phyloP scores from a whole-genome alignment of 2,797 vertebrate species.

The Acrossocheilus wenchowensis region DNA sequence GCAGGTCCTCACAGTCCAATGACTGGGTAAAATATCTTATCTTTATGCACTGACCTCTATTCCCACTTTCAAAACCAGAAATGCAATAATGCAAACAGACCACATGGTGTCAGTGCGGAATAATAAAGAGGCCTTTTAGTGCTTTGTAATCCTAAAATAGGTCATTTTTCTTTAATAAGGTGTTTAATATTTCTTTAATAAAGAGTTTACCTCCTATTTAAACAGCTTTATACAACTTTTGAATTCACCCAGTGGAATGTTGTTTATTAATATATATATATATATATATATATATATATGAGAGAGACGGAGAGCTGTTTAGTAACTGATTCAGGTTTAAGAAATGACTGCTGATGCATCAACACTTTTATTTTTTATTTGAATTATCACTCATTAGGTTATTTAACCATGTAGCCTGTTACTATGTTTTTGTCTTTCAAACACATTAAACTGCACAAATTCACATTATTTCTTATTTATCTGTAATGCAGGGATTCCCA shows the following conservation, averaged over 20 bases:
- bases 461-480: too few relatives aligned
- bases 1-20: neutral
- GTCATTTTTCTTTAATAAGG: neutral
- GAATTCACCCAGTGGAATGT: neutral
- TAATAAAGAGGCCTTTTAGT: neutral
- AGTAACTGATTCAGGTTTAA: too few relatives aligned
- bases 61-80: neutral
- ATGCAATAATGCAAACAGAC: neutral
- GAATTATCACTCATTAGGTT: too few relatives aligned
- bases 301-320: too few relatives aligned
- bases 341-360: too few relatives aligned
- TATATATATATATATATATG: neutral
- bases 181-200: neutral
- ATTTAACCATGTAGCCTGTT: too few relatives aligned
- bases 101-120: slow-evolving; percentile 51
- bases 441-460: too few relatives aligned
- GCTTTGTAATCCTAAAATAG: neutral
- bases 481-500: too few relatives aligned
- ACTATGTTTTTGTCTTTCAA: too few relatives aligned
- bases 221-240: neutral
- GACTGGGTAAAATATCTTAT: neutral
- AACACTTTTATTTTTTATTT: too few relatives aligned
- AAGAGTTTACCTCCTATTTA: neutral
- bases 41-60: neutral
- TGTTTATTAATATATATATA: neutral